phyloP scores from a whole-genome alignment of 2,888 invertebrate genomes.

The Metopia argyrocephala region DNA sequence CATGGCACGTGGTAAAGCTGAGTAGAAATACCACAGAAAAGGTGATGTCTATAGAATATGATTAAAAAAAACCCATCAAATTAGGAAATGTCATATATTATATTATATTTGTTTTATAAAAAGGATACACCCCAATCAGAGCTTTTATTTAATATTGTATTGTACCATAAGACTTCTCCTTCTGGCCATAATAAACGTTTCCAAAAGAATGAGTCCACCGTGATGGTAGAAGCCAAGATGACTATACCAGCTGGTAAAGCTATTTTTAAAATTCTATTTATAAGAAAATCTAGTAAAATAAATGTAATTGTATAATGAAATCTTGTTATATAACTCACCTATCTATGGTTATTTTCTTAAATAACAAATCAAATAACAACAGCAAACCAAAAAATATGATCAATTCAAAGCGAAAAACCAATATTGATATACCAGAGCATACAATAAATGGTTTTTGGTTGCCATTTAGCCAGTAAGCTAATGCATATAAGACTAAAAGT shows the following conservation, averaged over 20 bases:
- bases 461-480: conserved; percentile 90
- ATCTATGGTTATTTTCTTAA: conserved; percentile 83
- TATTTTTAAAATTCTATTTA: conserved; percentile 84
- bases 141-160: conserved; percentile 95
- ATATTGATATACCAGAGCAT: conserved; percentile 90
- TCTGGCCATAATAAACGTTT: conserved; percentile 95
- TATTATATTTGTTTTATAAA: conserved; percentile 67
- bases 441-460: conserved; percentile 87
- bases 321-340: conserved; percentile 79
- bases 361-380: conserved; percentile 88
- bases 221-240: conserved; percentile 85
- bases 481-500: conserved; percentile 87
- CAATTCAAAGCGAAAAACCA: conserved; percentile 94
- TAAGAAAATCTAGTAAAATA: conserved; percentile 27
- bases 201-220: conserved; percentile 97
- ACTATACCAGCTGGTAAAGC: conserved; percentile 85
- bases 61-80: not conserved
- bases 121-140: conserved; percentile 98
- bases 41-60: conserved; percentile 86
- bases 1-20: conserved; percentile 95
- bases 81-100: conserved; percentile 1
- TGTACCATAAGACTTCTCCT: conserved; percentile 97
- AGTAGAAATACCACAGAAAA: conserved; percentile 98
- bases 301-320: not conserved
- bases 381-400: conserved; percentile 91